Evolutionary conservation across 2,888 invertebrate species (phyloP), one percentile per base, ranked within the genome.

Genomic region (Gryllus longicercus): DNA sequence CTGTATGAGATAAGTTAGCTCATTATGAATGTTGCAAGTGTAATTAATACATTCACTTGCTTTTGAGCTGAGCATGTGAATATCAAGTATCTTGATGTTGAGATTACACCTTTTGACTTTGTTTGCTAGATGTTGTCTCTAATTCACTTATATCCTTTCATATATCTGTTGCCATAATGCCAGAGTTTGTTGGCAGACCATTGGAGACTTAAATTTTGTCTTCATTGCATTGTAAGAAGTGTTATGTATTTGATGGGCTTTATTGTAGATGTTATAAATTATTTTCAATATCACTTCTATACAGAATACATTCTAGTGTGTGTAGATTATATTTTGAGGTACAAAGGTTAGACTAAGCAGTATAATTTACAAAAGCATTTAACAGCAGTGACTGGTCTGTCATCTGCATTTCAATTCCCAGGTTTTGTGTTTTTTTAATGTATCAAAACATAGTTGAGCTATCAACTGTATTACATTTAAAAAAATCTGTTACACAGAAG

Each of bases 281-380:
- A 77, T 77, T 77, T 38, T 77, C 77, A 23, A 18, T 77, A n/a
- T 76, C 16, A 25, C 76, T 14, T 76, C 16, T 76, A 77, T 49
- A 77, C 18, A 77, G 14, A 49, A 50, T 50, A 77, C 49, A 50
- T 38, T 77, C 16, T 80, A 78, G 77, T 50, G 49, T 80, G 75
- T 74, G 77, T 78, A 74, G 16, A 50, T 38, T 80, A 80, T 80
- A 80, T 80, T 80, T 80, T 80, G 80, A 80, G 80, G 80, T 80
- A 80, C 80, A 80, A 80, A 80, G 63, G 76, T 79, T 76, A 76
- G 76, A 77, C 50, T 76, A 51, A 14, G 63, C 63, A 63, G n/a
- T 79, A 79, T 79, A 79, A 76, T 76, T 79, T 79, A 75, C 75
- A 76, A 49, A 63, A 76, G 79, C 23, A 23, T 76, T 50, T 74